Evolutionary conservation across 2,113 vertebrate species (phyloP).

Genomic region (Ptychochromis oligacanthus): DNA sequence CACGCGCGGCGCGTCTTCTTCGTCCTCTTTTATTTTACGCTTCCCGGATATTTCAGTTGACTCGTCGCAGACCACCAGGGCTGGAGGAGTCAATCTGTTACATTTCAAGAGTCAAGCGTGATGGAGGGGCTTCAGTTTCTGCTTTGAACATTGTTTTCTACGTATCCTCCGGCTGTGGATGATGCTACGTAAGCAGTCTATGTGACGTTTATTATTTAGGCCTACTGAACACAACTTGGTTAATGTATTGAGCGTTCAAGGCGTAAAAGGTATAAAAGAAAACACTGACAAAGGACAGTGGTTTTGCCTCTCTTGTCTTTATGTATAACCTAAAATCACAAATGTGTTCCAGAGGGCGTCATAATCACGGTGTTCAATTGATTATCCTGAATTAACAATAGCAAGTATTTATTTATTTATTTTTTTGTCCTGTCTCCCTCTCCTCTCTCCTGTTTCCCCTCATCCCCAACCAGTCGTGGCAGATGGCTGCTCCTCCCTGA

Average conservation of each 20-base stretch:
- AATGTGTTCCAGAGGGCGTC: not conserved
- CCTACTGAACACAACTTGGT: not conserved
- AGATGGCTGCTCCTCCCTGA: too few species aligned
- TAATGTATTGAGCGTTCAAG: not conserved
- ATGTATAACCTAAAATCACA: too few species aligned
- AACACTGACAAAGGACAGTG: too few species aligned
- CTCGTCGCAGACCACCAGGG: not conserved
- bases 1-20: not conserved
- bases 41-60: not conserved
- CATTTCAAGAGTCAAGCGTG: too few species aligned
- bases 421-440: too few species aligned
- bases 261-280: not conserved
- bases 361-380: not conserved
- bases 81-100: too few species aligned
- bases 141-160: too few species aligned
- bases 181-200: not conserved
- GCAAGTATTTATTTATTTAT: not conserved
- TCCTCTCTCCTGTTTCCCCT: too few species aligned
- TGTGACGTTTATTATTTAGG: not conserved
- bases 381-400: not conserved
- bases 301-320: too few species aligned
- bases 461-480: too few species aligned
- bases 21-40: not conserved
- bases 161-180: too few species aligned
- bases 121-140: too few species aligned